Conservation (phyloP, 2,113 vertebrate genomes). For the Spea multiplicata region DNA sequence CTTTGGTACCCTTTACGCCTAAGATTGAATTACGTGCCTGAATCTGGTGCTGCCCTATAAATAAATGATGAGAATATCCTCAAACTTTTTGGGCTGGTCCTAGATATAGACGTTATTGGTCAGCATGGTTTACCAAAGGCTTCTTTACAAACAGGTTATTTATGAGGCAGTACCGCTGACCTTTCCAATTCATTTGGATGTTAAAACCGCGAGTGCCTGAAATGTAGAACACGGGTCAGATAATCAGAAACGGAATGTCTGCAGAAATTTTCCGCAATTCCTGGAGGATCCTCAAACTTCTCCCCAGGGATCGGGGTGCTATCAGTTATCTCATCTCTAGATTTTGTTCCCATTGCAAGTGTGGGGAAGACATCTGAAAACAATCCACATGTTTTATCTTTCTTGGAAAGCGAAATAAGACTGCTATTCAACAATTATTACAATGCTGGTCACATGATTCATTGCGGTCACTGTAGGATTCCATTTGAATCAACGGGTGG, state of each 20-base stretch:
- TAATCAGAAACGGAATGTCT: conserved; percentile 22
- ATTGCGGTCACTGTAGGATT: too few species aligned
- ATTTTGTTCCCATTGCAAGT: too few species aligned
- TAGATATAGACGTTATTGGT: background rate
- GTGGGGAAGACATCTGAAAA: too few species aligned
- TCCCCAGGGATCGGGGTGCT: too few species aligned
- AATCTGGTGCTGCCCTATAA: background rate
- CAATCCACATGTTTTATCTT: too few species aligned
- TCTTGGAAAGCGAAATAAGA: too few species aligned
- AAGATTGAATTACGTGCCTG: background rate
- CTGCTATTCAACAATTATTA: too few species aligned
- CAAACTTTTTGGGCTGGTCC: background rate
- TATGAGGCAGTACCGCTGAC: background rate
- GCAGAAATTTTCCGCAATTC: background rate
- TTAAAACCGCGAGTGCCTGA: background rate
- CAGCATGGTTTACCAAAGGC: background rate
- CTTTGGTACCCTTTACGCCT: background rate
- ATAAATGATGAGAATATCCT: background rate
- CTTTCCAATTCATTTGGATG: background rate
- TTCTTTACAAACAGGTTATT: background rate
- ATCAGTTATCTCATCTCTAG: too few species aligned
- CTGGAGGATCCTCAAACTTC: too few species aligned
- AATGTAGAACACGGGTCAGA: conserved; percentile 8
- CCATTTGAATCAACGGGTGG: too few species aligned
- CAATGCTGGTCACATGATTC: too few species aligned